Evolutionary conservation across 2,797 vertebrate genomes (phyloP).

Genomic region (Hippopotamyrus pictus): DNA sequence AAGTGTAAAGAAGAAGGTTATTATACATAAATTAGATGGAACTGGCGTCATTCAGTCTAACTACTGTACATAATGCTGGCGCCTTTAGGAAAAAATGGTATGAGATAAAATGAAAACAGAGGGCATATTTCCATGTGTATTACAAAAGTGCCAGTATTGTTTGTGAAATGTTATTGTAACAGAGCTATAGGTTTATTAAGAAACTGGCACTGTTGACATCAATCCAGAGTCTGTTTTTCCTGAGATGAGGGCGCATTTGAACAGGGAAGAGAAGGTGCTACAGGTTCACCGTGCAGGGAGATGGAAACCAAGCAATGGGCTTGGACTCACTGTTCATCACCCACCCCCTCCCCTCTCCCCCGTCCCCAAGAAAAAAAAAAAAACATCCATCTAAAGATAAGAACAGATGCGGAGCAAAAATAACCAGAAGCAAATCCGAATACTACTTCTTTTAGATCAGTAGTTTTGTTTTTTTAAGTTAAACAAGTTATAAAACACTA

Average conservation of each 20-base stretch:
- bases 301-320: not conserved
- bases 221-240: not conserved
- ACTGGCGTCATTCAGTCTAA: not conserved
- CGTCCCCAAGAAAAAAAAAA: not conserved
- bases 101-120: slow-evolving; percentile 10
- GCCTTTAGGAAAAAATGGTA: slow-evolving; percentile 1
- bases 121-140: slow-evolving; percentile 56
- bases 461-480: slow-evolving; percentile 52
- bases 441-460: slow-evolving; percentile 51
- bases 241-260: not conserved
- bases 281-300: not conserved
- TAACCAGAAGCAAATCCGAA: slow-evolving; percentile 33
- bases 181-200: not conserved
- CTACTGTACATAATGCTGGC: slow-evolving; percentile 19
- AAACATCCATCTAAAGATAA: not conserved
- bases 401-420: not conserved
- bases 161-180: slow-evolving; percentile 15
- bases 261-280: not conserved
- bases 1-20: slow-evolving; percentile 4
- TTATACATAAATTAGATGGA: not conserved
- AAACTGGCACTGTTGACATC: not conserved
- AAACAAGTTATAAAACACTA: slow-evolving; percentile 63
- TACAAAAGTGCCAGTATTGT: slow-evolving; percentile 39
- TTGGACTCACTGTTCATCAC: not conserved
- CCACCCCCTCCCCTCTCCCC: not conserved